A percentile compares a stretch with the other conserved stretches of the same genome.
These are phyloP conservation scores for Ictalurus punctatus DNA, from an alignment of 2,113 vertebrate species.

Conservation along the genomic window DNA sequence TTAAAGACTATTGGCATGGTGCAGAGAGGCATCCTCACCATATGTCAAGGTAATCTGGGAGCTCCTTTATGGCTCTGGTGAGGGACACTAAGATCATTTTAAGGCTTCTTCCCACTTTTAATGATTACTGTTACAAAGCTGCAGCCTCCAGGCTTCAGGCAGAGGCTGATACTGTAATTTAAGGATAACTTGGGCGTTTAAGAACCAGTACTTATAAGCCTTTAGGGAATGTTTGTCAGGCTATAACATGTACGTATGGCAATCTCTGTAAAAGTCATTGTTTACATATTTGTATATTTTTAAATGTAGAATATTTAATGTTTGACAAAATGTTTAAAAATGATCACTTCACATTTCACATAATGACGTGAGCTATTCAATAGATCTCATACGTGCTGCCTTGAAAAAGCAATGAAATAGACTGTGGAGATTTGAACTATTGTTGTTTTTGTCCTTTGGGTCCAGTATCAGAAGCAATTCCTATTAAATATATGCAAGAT, in stretches of 20 bases:
- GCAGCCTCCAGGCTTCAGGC: constrained; percentile 10
- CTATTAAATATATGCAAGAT: constrained; percentile 21
- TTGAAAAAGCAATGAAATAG: background rate
- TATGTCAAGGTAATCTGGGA: constrained; percentile 38
- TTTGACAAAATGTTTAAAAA: background rate
- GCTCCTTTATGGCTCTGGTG: constrained; percentile 38
- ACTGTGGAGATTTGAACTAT: constrained; percentile 1
- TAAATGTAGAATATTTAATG: background rate
- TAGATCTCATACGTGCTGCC: background rate
- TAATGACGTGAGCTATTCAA: background rate
- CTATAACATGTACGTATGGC: background rate
- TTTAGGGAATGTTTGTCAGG: background rate
- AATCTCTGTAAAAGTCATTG: background rate
- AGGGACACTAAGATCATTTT: constrained; percentile 38
- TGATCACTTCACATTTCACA: background rate
- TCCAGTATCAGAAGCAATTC: background rate
- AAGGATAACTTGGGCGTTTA: constrained; percentile 28
- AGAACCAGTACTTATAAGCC: background rate
- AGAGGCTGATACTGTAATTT: constrained; percentile 31
- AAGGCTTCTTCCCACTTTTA: constrained; percentile 31
- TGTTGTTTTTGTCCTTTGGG: constrained; percentile 16
- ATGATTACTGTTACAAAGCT: constrained; percentile 2
- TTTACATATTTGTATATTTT: background rate
- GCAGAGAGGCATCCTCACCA: constrained; percentile 35
- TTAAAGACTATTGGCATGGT: constrained; percentile 27